Conservation (phyloP, 2,113 vertebrate species). For the Labeo rohita region DNA sequence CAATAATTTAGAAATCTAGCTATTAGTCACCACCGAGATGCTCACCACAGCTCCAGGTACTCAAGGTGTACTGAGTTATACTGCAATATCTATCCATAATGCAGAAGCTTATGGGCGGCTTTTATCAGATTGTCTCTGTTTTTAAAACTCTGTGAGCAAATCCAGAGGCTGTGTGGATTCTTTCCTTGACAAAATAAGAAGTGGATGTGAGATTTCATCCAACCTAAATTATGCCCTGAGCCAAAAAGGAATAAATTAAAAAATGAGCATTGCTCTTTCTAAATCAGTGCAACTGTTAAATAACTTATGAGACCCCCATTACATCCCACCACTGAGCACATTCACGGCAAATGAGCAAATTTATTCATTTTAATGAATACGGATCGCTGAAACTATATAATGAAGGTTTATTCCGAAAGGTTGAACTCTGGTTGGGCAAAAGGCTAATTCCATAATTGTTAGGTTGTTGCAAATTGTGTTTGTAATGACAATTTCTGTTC, state of each 20-base stretch:
- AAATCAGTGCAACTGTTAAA: constrained; percentile 29
- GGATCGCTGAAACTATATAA: not conserved
- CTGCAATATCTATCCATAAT: not conserved
- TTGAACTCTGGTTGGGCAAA: not conserved
- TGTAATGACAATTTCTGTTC: not conserved
- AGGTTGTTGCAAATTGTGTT: not conserved
- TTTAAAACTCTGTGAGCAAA: not conserved
- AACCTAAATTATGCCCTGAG: not conserved
- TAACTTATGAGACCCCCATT: constrained; percentile 19
- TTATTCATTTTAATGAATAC: not conserved
- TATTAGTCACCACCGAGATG: constrained; percentile 48
- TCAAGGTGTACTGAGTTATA: constrained; percentile 6
- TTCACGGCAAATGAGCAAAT: not conserved
- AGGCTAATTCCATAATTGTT: not conserved
- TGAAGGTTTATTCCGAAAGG: constrained; percentile 3
- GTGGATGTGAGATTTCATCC: not conserved
- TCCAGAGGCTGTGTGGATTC: not conserved
- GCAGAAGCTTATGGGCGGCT: not conserved
- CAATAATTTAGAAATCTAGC: constrained; percentile 54
- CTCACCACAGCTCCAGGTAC: constrained; percentile 31
- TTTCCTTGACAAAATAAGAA: not conserved
- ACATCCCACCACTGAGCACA: not conserved
- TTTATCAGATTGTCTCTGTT: constrained; percentile 12
- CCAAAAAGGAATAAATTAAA: constrained; percentile 23
- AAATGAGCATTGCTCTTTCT: not conserved